Conservation (phyloP, 2,888 invertebrate genomes). For the Ennomos erosarius region DNA sequence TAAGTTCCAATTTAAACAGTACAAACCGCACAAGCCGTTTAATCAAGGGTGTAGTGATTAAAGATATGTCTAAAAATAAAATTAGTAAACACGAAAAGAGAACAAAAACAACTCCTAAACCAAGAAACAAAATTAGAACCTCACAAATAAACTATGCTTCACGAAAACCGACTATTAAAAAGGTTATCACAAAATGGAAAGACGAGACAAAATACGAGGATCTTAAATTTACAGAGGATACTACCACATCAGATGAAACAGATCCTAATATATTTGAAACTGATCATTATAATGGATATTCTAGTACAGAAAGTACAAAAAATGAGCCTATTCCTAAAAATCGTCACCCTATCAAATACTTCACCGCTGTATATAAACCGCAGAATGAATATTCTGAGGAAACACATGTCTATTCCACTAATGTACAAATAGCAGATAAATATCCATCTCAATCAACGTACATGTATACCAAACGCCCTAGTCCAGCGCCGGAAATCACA, state of each 20-base stretch:
- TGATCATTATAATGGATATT: conserved; percentile 31
- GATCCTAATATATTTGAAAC: conserved; percentile 44
- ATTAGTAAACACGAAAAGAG: conserved; percentile 22
- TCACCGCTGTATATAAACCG: conserved; percentile 45
- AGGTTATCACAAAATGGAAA: conserved; percentile 83
- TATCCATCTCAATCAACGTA: conserved; percentile 62
- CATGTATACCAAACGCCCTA: conserved; percentile 63
- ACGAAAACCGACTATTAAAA: conserved; percentile 69
- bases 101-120: conserved; percentile 33
- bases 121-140: conserved; percentile 26
- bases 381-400: conserved; percentile 54
- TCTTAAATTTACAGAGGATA: conserved; percentile 73
- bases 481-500: conserved; percentile 73
- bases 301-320: conserved; percentile 40
- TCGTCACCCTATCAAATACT: conserved; percentile 40
- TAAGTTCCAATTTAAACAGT: conserved; percentile 1
- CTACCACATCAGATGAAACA: conserved; percentile 49
- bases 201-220: conserved; percentile 77
- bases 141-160: conserved; percentile 36
- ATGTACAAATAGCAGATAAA: conserved; percentile 63
- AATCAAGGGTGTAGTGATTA: conserved; percentile 38
- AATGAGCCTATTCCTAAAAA: conserved; percentile 44
- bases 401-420: conserved; percentile 61
- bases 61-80: conserved; percentile 43
- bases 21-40: conserved; percentile 46